A percentile compares a stretch with the other conserved stretches of the same genome.
These are phyloP conservation scores for Tridacna gigas DNA, from an alignment of 2,888 invertebrate species.

Conservation along the genomic window DNA sequence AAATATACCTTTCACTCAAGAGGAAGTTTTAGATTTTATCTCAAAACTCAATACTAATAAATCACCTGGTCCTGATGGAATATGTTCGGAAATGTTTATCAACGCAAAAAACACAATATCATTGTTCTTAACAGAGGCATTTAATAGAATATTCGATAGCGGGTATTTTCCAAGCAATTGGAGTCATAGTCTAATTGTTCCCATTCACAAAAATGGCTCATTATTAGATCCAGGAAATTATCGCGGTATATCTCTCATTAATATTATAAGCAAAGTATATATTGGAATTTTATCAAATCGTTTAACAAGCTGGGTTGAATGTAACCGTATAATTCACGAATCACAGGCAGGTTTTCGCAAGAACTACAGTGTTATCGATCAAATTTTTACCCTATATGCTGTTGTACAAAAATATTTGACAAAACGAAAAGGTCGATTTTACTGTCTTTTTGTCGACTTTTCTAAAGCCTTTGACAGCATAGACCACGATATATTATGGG, in stretches of 20 bases:
- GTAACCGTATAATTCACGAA: conserved; percentile 10
- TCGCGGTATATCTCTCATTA: conserved; percentile 36
- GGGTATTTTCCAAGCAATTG: neutral
- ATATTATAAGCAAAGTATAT: conserved; percentile 33
- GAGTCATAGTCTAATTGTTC: neutral
- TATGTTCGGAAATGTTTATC: conserved; percentile 9
- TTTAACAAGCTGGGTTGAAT: neutral
- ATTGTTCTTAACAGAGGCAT: neutral
- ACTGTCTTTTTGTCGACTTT: conserved; percentile 13
- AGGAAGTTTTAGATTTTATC: neutral
- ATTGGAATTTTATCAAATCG: neutral
- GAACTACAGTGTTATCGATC: conserved; percentile 13
- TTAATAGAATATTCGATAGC: neutral
- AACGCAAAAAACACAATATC: neutral
- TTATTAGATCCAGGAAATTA: conserved; percentile 29
- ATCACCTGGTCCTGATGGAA: neutral
- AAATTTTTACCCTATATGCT: conserved; percentile 12
- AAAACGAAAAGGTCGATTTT: conserved; percentile 8
- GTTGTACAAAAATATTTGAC: conserved; percentile 20
- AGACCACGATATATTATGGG: neutral
- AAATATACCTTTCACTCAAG: neutral
- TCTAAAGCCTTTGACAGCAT: neutral
- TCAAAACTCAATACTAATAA: neutral
- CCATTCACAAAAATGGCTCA: neutral
- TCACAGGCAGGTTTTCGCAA: conserved; percentile 3